Conservation (phyloP, 1,140 invertebrate genomes). For the Archivesica marissinica region DNA sequence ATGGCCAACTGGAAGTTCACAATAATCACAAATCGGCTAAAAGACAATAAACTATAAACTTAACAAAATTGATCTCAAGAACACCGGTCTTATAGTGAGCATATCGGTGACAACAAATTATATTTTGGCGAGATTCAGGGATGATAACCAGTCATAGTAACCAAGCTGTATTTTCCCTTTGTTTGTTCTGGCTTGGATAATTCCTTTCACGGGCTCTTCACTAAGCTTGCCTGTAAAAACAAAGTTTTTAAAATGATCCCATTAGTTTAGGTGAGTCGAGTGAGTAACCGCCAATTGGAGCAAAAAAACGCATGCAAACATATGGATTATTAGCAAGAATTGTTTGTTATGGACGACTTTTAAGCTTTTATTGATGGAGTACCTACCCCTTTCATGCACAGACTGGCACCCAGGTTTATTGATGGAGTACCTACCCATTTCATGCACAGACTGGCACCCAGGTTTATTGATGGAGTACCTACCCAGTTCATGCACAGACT, state of each 20-base stretch:
- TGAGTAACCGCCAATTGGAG: not conserved
- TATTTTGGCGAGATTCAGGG: not conserved
- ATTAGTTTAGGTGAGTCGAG: not conserved
- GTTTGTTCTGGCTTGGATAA: not conserved
- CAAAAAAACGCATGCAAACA: not conserved
- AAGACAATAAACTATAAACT: too few relatives aligned
- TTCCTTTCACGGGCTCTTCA: not conserved
- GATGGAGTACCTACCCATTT: too few relatives aligned
- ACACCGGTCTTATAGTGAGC: not conserved
- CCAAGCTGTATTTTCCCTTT: conserved; percentile 4
- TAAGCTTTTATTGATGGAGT: too few relatives aligned
- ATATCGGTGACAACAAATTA: too few relatives aligned
- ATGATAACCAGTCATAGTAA: conserved; percentile 27
- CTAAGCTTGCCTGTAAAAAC: not conserved
- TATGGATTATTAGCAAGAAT: not conserved
- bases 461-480: too few relatives aligned
- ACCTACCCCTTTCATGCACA: too few relatives aligned
- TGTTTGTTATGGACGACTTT: not conserved
- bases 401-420: too few relatives aligned
- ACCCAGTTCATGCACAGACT: too few relatives aligned
- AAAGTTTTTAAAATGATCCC: not conserved
- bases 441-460: too few relatives aligned
- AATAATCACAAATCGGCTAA: too few relatives aligned
- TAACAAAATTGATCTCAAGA: not conserved
- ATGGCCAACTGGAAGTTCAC: too few relatives aligned